phyloP scores from a whole-genome alignment of 2,113 vertebrate genomes.

The Centropus bengalensis region DNA sequence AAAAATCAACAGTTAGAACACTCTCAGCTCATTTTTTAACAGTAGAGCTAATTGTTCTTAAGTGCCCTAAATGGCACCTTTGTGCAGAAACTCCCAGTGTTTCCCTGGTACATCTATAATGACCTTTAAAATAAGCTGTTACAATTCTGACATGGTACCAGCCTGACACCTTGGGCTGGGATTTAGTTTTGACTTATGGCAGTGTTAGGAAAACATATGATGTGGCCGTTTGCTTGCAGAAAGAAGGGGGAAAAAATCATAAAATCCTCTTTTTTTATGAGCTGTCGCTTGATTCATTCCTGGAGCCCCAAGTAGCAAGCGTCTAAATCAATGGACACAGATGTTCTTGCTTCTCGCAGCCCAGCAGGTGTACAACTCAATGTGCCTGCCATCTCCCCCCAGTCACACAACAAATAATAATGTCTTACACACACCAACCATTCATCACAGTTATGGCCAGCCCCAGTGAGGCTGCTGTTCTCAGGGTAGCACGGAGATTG shows the following conservation, averaged over 20 bases:
- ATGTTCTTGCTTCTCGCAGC: constrained; percentile 92
- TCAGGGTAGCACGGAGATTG: constrained; percentile 52
- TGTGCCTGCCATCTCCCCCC: constrained; percentile 86
- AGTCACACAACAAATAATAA: constrained; percentile 99
- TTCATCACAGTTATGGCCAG: constrained; percentile 92
- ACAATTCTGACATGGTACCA: constrained; percentile 85
- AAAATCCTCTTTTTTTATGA: constrained; percentile 93
- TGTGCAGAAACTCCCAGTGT: constrained; percentile 54
- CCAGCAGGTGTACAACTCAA: constrained; percentile 95
- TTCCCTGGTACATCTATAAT: constrained; percentile 70
- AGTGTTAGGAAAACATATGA: constrained; percentile 94
- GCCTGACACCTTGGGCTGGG: constrained; percentile 90
- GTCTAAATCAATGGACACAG: constrained; percentile 96
- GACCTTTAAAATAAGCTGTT: constrained; percentile 84
- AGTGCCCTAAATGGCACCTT: constrained; percentile 71
- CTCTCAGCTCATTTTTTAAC: constrained; percentile 72
- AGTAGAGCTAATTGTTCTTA: constrained; percentile 73
- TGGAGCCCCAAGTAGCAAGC: constrained; percentile 88
- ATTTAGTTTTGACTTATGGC: constrained; percentile 90
- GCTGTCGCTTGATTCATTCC: constrained; percentile 97
- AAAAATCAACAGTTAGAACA: constrained; percentile 71
- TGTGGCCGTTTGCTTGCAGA: constrained; percentile 95
- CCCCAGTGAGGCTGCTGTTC: constrained; percentile 78
- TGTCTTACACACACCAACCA: constrained; percentile 90
- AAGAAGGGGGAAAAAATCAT: constrained; percentile 80